Percentiles rank a stretch among this genome's conserved stretches.
These are phyloP conservation scores for Geophilus truncorum DNA, from an alignment of 2,888 invertebrate species.

Conservation along the genomic window DNA sequence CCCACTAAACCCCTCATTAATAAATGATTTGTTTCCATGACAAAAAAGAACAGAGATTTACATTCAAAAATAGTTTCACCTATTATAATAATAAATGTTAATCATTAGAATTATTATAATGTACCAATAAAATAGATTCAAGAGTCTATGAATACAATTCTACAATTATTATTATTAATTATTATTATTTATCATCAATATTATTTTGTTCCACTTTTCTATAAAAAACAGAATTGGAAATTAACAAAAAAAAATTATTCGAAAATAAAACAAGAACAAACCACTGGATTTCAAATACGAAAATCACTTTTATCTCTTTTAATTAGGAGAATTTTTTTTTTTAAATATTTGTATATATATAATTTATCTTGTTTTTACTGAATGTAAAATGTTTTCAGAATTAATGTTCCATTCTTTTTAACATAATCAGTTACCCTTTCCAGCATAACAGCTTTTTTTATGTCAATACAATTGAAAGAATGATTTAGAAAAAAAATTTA, in stretches of 20 bases:
- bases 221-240: not conserved
- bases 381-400: conserved; percentile 5
- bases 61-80: conserved; percentile 29
- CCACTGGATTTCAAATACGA: not conserved
- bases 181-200: not conserved
- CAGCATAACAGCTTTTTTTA: not conserved
- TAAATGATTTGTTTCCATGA: conserved; percentile 31
- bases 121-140: conserved; percentile 34
- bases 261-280: not conserved
- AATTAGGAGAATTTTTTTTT: not conserved
- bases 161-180: conserved; percentile 17
- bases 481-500: not conserved
- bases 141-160: conserved; percentile 33
- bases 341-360: not conserved
- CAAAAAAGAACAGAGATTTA: conserved; percentile 10
- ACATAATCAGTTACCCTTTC: conserved; percentile 1
- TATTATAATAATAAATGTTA: conserved; percentile 24
- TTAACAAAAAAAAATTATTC: not conserved
- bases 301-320: not conserved
- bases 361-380: not conserved
- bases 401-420: not conserved
- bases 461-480: not conserved
- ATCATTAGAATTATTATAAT: conserved; percentile 30
- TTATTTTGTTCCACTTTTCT: conserved; percentile 17
- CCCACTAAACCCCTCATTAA: not conserved